Percentiles rank a stretch among this genome's conserved stretches.
These are phyloP conservation scores for Epizoanthus fatuus DNA, from an alignment of 92 coral and sea anemone genomes.

Conservation along the genomic window DNA sequence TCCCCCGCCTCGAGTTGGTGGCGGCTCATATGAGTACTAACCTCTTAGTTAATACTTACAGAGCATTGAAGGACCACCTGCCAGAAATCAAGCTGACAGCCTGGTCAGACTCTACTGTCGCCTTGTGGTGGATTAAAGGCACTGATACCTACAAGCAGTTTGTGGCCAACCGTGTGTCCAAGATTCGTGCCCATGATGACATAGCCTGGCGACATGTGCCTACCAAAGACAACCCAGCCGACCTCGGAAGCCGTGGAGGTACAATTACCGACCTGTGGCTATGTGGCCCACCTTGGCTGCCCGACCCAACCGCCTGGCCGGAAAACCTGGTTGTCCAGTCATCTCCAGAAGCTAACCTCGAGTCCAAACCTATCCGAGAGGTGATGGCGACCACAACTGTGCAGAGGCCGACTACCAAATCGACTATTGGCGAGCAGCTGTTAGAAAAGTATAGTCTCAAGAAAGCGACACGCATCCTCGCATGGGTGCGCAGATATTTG, in stretches of 20 bases:
- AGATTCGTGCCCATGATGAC: not conserved
- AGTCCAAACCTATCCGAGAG: not conserved
- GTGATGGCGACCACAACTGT: not conserved
- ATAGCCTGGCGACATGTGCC: conserved; percentile 27
- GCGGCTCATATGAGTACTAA: no score
- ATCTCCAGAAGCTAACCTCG: not conserved
- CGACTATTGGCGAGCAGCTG: not conserved
- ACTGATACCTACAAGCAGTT: conserved; percentile 49
- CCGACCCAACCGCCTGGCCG: not conserved
- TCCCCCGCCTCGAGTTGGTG: no score
- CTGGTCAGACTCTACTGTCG: conserved; percentile 64
- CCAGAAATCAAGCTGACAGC: conserved; percentile 19
- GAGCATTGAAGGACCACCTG: no score
- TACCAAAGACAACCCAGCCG: conserved; percentile 2
- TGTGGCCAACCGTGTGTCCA: conserved; percentile 19
- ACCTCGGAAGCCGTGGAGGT: conserved; percentile 16
- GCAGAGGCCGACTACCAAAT: not conserved
- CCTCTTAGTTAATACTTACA: no score
- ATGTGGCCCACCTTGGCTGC: not conserved
- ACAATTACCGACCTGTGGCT: not conserved
- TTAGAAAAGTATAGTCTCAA: no score
- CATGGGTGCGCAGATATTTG: no score
- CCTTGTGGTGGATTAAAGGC: conserved; percentile 46
- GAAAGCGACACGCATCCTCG: no score
- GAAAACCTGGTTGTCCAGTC: not conserved